Base-by-base conservation (phyloP, 2,113 vertebrate species). In the Bettongia penicillata region DNA sequence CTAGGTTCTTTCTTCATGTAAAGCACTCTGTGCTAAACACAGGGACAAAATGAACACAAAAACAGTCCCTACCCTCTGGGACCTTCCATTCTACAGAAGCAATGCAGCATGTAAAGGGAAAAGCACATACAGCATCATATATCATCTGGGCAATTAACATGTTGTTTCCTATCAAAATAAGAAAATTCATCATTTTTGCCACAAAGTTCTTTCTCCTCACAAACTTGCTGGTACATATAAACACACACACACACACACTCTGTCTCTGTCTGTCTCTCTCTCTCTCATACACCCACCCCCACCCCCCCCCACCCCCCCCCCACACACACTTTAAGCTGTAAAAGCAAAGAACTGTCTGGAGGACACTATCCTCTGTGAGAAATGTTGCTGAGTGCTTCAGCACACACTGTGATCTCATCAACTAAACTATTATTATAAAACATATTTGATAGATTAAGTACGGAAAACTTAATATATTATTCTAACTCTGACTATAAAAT, bases 381-480 rank as follows among this genome's bases (percentile, higher is more conserved):
- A 89, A 55, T 31, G 94, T 57, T 49, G 14, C n/a, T 93, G 90
- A 28, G 91, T 93, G 48, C 0, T 93, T 94, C 31, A 97, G 91
- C 14, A 55, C 93, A 90, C 2, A 93, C n/a, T 77, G 8, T 95
- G 51, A 61, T 91, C 19, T 92, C 68, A 77, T 77, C 68, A 94
- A 91, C 24, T 90, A 31, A 96, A 68, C 28, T 26, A 89, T 61
- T 68, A 91, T 84, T 95, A 90, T 49, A 94, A 92, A 68, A 91
- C 26, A 53, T 94, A 43, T 97, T 91, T 96, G 47, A 43, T 91
- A 93, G 37, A 93, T 12, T 91, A 53, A 92, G 91, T 92, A 95
- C 94, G 49, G 91, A 97, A 97, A 98, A 92, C n/a, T 91, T 49
- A 90, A 97, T 93, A 43, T 95, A 55, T 25, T 51, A 94, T 96